Conservation (phyloP, 2,888 invertebrate species). For the Coenonympha glycerion region DNA sequence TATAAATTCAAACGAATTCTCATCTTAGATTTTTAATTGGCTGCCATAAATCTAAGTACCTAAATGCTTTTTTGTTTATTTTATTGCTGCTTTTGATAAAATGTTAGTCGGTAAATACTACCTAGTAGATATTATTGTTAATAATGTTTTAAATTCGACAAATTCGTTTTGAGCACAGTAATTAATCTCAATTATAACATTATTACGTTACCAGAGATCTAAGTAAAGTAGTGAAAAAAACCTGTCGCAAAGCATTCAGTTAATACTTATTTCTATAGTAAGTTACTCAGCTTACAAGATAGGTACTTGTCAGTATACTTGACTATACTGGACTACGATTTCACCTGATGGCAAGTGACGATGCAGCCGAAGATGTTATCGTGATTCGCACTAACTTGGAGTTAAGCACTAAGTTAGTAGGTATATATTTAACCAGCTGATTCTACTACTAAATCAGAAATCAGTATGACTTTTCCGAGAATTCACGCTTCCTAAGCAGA, state of each 20-base stretch:
- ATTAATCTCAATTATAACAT: not conserved
- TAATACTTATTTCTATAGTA: too few species aligned
- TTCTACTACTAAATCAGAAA: not conserved
- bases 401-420: not conserved
- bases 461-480: not conserved
- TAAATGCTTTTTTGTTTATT: not conserved
- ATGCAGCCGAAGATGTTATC: too few species aligned
- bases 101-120: too few species aligned
- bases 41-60: conserved; percentile 2
- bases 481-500: not conserved
- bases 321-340: too few species aligned
- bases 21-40: not conserved
- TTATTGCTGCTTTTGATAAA: not conserved
- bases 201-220: too few species aligned
- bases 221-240: too few species aligned
- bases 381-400: too few species aligned
- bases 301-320: too few species aligned
- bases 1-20: conserved; percentile 4
- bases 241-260: too few species aligned
- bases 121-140: not conserved
- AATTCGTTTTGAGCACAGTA: not conserved
- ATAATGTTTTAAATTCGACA: not conserved
- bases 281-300: too few species aligned
- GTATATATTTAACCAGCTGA: not conserved
- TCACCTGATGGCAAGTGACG: too few species aligned